phyloP scores from a whole-genome alignment of 2,797 vertebrate genomes.

The Sebastes hubbsi region DNA sequence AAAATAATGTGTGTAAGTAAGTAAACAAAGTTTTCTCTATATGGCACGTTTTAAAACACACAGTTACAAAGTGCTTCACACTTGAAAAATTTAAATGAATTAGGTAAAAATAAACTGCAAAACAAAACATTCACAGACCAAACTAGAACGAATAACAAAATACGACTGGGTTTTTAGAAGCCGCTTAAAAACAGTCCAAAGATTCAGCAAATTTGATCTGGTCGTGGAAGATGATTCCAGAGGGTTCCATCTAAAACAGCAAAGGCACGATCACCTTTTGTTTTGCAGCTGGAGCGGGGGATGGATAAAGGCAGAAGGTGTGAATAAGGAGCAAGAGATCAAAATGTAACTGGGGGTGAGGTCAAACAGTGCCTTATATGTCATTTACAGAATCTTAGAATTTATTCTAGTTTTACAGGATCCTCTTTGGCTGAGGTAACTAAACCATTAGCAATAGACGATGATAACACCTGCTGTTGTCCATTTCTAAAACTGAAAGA shows the following conservation, averaged over 20 bases:
- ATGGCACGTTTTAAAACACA: not conserved
- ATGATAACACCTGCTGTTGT: not conserved
- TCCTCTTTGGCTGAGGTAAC: not conserved
- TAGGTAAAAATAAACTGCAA: not conserved
- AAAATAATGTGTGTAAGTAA: not conserved
- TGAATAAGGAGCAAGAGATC: not conserved
- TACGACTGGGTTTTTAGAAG: too few species aligned
- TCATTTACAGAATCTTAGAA: not conserved
- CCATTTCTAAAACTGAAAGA: not conserved
- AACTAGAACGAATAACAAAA: not conserved
- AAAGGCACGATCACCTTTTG: not conserved
- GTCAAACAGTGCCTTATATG: fast-evolving
- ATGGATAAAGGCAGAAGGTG: not conserved
- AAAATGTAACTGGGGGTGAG: not conserved
- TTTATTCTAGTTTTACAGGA: not conserved
- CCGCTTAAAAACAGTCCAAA: too few species aligned
- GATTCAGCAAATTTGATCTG: not conserved
- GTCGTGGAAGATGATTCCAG: not conserved
- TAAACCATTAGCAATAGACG: not conserved
- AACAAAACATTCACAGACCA: not conserved
- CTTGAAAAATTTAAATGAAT: not conserved
- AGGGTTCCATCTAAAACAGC: not conserved
- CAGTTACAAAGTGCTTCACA: too few species aligned
- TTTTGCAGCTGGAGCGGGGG: not conserved
- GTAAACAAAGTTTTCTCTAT: fast-evolving